phyloP scores from a whole-genome alignment of 1,140 invertebrate genomes.

The Contarinia nasturtii region DNA sequence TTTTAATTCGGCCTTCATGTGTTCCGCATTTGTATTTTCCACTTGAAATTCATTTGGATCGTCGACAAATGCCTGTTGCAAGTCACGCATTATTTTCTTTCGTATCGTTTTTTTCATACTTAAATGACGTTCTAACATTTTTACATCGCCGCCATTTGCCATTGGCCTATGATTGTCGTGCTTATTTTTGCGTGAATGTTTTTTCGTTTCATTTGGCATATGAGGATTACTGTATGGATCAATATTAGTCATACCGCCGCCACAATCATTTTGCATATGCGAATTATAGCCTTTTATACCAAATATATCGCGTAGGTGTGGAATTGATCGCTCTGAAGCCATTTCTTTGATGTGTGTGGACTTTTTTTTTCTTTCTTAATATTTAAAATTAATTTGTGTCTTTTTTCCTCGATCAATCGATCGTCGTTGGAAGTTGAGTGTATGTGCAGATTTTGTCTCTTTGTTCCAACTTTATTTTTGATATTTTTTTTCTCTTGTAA shows the following conservation, averaged over 20 bases:
- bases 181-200: conserved; percentile 31
- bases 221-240: conserved; percentile 12
- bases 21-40: conserved; percentile 42
- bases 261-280: conserved; percentile 10
- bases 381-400: too few species aligned
- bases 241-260: conserved; percentile 14
- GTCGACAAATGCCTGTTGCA: conserved; percentile 55
- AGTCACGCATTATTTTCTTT: conserved; percentile 68
- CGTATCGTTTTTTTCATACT: conserved; percentile 75
- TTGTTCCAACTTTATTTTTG: too few species aligned
- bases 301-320: conserved; percentile 46
- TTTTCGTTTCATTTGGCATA: conserved; percentile 24
- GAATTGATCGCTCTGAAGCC: conserved; percentile 40
- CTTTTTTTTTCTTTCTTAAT: too few species aligned
- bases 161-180: conserved; percentile 29
- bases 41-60: conserved; percentile 51
- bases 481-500: too few species aligned
- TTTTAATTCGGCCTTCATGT: conserved; percentile 44
- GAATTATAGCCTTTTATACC: conserved; percentile 26
- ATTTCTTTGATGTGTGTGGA: background rate
- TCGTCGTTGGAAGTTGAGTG: too few species aligned
- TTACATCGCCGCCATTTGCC: conserved; percentile 44
- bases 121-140: conserved; percentile 57
- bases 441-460: too few species aligned
- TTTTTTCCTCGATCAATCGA: too few species aligned